Evolutionary conservation across 2,888 invertebrate species (phyloP), one percentile per base, ranked within the genome.

Genomic region (Azorinus chamasolen): DNA sequence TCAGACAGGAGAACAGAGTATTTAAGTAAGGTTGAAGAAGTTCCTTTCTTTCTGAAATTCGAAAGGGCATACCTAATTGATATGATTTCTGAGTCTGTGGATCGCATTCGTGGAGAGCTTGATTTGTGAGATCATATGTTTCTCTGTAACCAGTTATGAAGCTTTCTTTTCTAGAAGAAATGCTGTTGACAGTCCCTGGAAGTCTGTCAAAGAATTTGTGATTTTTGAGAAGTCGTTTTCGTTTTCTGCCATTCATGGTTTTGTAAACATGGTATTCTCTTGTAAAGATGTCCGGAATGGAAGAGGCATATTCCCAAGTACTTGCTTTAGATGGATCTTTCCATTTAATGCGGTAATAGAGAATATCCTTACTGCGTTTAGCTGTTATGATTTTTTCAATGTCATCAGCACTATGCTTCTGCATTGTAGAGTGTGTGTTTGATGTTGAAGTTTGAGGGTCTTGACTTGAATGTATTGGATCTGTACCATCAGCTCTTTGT

Each of bases 341-440:
- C 62, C 62, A 62, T 41, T 62, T 62, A 24, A 62, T 51, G 12
- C 41, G n/a, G 22, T 62, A 51, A 18, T 62, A 62, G 22, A 51
- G 51, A 6, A 24, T 39, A 16, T 39, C 32, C 16, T 51, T 51
- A 16, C 10, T 24, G 14, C 51, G 14, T 14, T 62, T 18, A 16
- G 62, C 39, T 18, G 46, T 16, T 0, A 53, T 14, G 5, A 24
- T 63, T 43, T 51, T 24, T 16, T 58, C 45, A 8, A 43, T n/a
- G n/a, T n/a, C n/a, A n/a, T n/a, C n/a, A n/a, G n/a, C n/a, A n/a
- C n/a, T n/a, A n/a, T n/a, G n/a, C n/a, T n/a, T n/a, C n/a, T n/a
- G n/a, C n/a, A n/a, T n/a, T n/a, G n/a, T n/a, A n/a, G n/a, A n/a
- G n/a, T n/a, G n/a, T n/a, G n/a, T n/a, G n/a, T n/a, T n/a, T n/a